phyloP scores from a whole-genome alignment of 1,140 invertebrate genomes.

The Antheraea pernyi region DNA sequence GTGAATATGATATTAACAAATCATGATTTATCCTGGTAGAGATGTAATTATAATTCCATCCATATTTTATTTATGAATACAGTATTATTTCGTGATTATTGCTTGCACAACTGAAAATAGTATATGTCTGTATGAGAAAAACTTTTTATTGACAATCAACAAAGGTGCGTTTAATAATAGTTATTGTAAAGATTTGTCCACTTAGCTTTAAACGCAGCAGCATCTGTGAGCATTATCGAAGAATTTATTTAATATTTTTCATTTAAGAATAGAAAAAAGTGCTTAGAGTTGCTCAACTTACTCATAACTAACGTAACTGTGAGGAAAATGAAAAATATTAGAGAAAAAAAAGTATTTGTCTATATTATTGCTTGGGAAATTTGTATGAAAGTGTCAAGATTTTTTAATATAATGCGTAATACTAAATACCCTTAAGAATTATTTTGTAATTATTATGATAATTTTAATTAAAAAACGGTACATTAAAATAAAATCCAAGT shows the following conservation, averaged over 20 bases:
- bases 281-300: constrained; percentile 63
- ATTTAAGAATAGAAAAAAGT: constrained; percentile 38
- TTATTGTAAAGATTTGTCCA: constrained; percentile 60
- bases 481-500: constrained; percentile 68
- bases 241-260: constrained; percentile 66
- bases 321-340: constrained; percentile 38
- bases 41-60: background rate
- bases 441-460: constrained; percentile 77
- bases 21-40: background rate
- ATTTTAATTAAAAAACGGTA: constrained; percentile 67
- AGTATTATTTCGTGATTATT: background rate
- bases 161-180: constrained; percentile 1
- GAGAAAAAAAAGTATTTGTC: constrained; percentile 53
- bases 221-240: constrained; percentile 63
- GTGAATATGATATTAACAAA: background rate
- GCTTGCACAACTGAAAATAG: background rate
- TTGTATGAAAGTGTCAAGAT: constrained; percentile 52
- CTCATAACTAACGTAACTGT: constrained; percentile 27
- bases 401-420: constrained; percentile 63
- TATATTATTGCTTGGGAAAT: constrained; percentile 61
- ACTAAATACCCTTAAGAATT: constrained; percentile 64
- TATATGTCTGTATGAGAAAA: background rate
- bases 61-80: constrained; percentile 2
- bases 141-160: background rate
- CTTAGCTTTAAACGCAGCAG: constrained; percentile 67